Evolutionary conservation across 2,797 vertebrate species (phyloP).

Genomic region (Carcharodon carcharias): DNA sequence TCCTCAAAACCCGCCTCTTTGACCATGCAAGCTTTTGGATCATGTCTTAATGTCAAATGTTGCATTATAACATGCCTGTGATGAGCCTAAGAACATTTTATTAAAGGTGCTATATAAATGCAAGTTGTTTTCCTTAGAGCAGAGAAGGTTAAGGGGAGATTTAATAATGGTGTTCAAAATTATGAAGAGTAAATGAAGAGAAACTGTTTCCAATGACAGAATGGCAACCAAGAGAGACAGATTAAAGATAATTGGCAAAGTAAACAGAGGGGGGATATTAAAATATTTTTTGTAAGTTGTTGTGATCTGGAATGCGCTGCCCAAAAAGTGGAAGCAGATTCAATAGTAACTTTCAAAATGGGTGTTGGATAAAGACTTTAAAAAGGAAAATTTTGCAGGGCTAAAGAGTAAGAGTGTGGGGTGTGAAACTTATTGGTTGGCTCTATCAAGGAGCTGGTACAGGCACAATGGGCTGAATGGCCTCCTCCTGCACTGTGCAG

Average conservation of each 20-base stretch:
- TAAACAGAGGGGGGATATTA: neutral
- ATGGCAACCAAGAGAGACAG: neutral
- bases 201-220: neutral
- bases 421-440: neutral
- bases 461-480: neutral
- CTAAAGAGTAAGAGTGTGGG: neutral
- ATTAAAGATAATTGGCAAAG: neutral
- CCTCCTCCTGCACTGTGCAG: neutral
- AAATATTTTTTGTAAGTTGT: neutral
- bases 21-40: too few species aligned
- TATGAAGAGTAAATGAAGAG: neutral
- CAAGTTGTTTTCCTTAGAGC: neutral
- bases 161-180: neutral
- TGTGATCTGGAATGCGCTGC: neutral
- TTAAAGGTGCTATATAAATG: neutral
- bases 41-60: neutral
- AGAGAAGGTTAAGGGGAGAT: neutral
- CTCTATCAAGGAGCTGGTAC: neutral
- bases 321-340: neutral
- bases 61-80: neutral
- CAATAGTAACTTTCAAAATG: neutral
- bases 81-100: neutral
- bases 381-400: neutral
- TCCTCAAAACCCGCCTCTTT: neutral
- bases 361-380: neutral